Evolutionary conservation across 2,113 vertebrate genomes (phyloP), one percentile per base, ranked within the genome.

Genomic region (Ornithorhynchus anatinus): DNA sequence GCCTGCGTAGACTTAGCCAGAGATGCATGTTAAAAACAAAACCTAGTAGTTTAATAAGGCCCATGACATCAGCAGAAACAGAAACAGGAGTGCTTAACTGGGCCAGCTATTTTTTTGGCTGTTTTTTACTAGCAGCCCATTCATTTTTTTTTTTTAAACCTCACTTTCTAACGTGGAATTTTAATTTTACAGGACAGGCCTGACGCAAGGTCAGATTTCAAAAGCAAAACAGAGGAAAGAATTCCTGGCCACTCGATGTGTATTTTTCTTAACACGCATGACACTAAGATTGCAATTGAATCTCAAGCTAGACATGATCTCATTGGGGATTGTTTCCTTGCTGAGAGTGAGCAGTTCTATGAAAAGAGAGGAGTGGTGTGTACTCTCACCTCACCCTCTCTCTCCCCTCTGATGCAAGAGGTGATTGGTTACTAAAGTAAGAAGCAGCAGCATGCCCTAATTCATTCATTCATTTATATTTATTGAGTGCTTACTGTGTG

Each of bases 261-360:
- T 48, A 39, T 64, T 67, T 81, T 63, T 79, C 59, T 76, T 32
- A 38, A 47, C 45, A 10, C 16, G 52, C 69, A 74, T 69, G 62
- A 74, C 45, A 44, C 40, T 31, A 27, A 74, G 62, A 59, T 66
- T 60, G 61, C 45, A 37, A 19, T 75, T 69, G 32, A 43, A 60
- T 69, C 54, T 48, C 47, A 61, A 79, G 48, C 0, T 39, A 85
- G 80, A 77, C 78, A 81, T 64, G 69, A 79, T 22, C 66, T 81
- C 80, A 60, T 50, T 72, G 42, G 36, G 9, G 35, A 20, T 64
- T 61, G 52, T 27, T 42, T 38, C 14, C 22, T 75, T 51, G 29
- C 56, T 56, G 71, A 5, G 67, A 64, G 60, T 64, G 35, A 0
- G 1, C 9, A 42, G 32, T 25, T 45, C 42, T 45, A n/a, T 47